phyloP scores from a whole-genome alignment of 2,888 invertebrate genomes.

The Machimus rusticus region DNA sequence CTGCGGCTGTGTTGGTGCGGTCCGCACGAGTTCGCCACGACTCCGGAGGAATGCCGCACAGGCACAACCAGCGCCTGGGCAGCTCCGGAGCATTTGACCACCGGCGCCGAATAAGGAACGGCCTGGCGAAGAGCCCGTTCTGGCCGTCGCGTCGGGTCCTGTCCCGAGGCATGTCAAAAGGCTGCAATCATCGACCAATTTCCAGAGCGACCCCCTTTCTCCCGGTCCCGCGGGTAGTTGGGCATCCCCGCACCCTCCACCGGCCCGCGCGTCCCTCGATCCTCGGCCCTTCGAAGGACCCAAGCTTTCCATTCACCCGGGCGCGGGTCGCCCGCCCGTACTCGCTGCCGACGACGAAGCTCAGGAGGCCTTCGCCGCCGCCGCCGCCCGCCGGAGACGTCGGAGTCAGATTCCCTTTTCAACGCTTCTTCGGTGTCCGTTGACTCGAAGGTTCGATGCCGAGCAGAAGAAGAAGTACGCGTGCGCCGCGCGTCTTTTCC shows the following conservation, averaged over 20 bases:
- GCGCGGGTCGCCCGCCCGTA: neutral
- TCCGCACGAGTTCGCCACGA: neutral
- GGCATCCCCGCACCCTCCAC: neutral
- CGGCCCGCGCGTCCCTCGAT: neutral
- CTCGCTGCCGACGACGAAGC: neutral
- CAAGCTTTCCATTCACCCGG: slow-evolving; percentile 31
- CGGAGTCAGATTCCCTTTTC: slow-evolving; percentile 29
- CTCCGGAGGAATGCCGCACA: neutral
- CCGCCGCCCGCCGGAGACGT: neutral
- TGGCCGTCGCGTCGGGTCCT: neutral
- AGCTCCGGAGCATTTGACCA: neutral
- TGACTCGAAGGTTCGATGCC: slow-evolving; percentile 18
- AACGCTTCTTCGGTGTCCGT: slow-evolving; percentile 7
- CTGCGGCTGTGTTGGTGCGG: neutral
- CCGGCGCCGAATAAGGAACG: neutral
- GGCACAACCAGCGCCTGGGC: neutral
- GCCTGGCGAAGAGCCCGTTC: neutral
- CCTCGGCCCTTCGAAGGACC: neutral
- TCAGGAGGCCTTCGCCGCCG: neutral
- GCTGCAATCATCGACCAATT: neutral
- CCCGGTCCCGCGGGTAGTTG: neutral
- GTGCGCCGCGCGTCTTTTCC: neutral
- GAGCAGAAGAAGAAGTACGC: neutral
- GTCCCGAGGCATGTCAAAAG: neutral
- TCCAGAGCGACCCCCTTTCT: neutral